These are phyloP conservation scores for Tor tambroides DNA, from an alignment of 2,113 vertebrate genomes.

Conservation along the genomic window DNA sequence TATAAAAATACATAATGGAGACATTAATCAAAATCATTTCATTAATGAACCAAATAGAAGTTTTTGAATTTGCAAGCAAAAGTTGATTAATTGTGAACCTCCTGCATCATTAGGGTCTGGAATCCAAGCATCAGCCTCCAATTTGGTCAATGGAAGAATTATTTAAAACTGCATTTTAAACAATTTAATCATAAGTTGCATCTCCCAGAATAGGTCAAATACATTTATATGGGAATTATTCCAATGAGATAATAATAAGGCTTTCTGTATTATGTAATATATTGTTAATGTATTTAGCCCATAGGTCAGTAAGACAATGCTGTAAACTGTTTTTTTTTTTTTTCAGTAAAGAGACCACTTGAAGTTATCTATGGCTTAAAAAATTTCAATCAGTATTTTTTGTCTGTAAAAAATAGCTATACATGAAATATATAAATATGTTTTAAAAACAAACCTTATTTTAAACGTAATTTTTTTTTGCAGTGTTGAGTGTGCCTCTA, in stretches of 20 bases:
- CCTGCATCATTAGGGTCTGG: not conserved
- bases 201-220: not conserved
- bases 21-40: not conserved
- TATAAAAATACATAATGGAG: not conserved
- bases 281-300: conserved; percentile 3
- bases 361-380: not conserved
- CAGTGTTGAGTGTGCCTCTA: not conserved
- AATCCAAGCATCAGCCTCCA: not conserved
- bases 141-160: not conserved
- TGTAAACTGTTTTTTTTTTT: not conserved
- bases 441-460: not conserved
- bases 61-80: not conserved
- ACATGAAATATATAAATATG: not conserved
- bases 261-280: not conserved
- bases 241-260: not conserved
- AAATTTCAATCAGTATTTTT: not conserved
- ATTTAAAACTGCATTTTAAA: not conserved
- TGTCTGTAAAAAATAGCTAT: not conserved
- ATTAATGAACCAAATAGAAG: not conserved
- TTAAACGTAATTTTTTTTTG: not conserved
- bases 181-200: not conserved
- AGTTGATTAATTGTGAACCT: not conserved
- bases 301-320: not conserved
- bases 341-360: not conserved
- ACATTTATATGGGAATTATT: not conserved